Evolutionary conservation across 2,888 invertebrate genomes (phyloP).

Genomic region (Andrena trimmerana): DNA sequence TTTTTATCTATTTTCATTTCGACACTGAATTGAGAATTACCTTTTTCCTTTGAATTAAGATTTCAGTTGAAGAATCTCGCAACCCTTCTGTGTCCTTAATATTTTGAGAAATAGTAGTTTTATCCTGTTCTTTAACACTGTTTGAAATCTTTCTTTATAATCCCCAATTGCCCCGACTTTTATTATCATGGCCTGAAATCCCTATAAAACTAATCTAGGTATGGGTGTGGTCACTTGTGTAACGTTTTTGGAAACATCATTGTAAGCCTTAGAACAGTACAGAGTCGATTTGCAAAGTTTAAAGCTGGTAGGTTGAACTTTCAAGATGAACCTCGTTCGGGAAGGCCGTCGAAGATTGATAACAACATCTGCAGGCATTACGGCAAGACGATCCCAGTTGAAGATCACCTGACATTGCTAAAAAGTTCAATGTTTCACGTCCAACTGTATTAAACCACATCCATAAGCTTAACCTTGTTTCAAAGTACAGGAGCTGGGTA

Average conservation of each 20-base stretch:
- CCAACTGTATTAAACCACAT: not conserved
- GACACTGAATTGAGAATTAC: no score
- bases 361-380: not conserved
- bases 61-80: no score
- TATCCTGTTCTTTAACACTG: not conserved
- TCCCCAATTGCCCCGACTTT: not conserved
- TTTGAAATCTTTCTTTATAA: not conserved
- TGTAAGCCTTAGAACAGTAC: not conserved
- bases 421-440: slow-evolving; percentile 1
- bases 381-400: not conserved
- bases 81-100: no score
- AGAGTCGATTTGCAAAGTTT: not conserved
- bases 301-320: not conserved
- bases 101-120: no score
- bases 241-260: not conserved
- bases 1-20: no score
- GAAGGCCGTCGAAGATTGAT: no score
- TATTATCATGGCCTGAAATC: not conserved
- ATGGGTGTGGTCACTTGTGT: not conserved
- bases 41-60: no score
- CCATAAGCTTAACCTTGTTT: no score
- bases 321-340: not conserved
- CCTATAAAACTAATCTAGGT: no score
- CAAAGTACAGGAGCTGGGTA: no score
- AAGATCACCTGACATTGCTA: not conserved